Conservation (phyloP, 2,113 vertebrate species). For the Cryptotis parvus region DNA sequence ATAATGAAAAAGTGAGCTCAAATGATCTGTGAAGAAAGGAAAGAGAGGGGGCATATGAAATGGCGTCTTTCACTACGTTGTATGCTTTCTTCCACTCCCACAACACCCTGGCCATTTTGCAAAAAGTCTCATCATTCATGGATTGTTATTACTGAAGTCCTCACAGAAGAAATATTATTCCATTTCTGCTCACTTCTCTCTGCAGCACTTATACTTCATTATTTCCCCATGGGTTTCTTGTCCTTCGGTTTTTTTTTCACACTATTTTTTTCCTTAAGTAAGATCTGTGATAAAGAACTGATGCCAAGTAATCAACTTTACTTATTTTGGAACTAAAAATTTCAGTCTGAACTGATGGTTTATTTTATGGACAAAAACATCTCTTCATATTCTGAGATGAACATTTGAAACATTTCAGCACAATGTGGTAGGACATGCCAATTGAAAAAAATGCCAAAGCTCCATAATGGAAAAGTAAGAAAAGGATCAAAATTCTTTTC, state of each 20-base stretch:
- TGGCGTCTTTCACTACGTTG: background rate
- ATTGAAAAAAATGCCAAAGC: slow-evolving; percentile 80
- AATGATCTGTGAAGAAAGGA: slow-evolving; percentile 58
- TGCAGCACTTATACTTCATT: slow-evolving; percentile 50
- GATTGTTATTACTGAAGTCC: slow-evolving; percentile 60
- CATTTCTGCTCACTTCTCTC: slow-evolving; percentile 55
- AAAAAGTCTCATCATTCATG: slow-evolving; percentile 49
- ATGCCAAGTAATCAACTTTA: slow-evolving; percentile 73
- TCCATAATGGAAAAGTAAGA: slow-evolving; percentile 79
- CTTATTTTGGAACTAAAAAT: slow-evolving; percentile 42
- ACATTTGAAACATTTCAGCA: slow-evolving; percentile 65
- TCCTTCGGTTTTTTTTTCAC: slow-evolving; percentile 56
- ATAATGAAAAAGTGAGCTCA: slow-evolving; percentile 50
- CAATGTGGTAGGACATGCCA: slow-evolving; percentile 68
- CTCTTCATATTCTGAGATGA: slow-evolving; percentile 60
- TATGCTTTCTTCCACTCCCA: background rate
- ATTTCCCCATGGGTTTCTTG: slow-evolving; percentile 59
- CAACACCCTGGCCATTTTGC: slow-evolving; percentile 30
- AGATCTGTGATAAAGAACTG: slow-evolving; percentile 56
- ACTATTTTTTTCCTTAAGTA: slow-evolving; percentile 28
- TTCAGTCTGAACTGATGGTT: slow-evolving; percentile 29
- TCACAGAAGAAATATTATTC: slow-evolving; percentile 63
- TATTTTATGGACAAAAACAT: slow-evolving; percentile 76
- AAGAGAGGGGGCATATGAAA: slow-evolving; percentile 25
- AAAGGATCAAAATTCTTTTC: slow-evolving; percentile 81